A percentile compares a stretch with the other conserved stretches of the same genome.
Conservation (phyloP, 2,113 vertebrate species). For the Chamaea fasciata region DNA sequence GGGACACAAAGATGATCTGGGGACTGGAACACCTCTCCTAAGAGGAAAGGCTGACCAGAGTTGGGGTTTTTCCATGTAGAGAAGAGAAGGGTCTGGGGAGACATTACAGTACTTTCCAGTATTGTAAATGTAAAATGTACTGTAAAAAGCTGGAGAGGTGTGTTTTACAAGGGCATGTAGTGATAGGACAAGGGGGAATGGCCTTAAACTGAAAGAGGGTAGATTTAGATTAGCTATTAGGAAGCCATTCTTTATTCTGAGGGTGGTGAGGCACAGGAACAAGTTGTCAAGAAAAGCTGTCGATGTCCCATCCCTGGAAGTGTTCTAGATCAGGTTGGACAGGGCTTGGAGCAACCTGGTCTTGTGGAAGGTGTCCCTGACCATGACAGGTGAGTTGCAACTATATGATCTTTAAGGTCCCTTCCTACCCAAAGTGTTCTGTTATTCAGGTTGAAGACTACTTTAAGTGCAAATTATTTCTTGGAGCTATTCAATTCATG, state of each 20-base stretch:
- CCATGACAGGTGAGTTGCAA: neutral
- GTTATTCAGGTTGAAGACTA: neutral
- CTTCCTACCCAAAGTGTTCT: neutral
- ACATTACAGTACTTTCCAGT: neutral
- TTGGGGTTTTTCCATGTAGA: rapidly evolving
- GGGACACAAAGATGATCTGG: too few species aligned
- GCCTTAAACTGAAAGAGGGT: neutral
- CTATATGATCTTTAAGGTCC: neutral
- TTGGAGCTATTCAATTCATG: rapidly evolving
- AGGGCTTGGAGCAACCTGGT: neutral
- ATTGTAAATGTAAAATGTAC: too few species aligned
- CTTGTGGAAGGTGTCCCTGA: neutral
- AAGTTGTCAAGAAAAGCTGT: neutral
- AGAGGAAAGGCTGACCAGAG: neutral
- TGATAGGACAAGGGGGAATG: neutral
- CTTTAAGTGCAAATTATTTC: neutral
- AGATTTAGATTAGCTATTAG: neutral
- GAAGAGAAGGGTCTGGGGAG: neutral
- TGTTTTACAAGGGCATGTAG: neutral
- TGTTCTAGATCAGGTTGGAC: neutral
- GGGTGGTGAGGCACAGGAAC: neutral
- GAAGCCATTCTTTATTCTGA: neutral
- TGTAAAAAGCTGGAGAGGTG: neutral
- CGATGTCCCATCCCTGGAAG: neutral
- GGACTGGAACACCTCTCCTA: neutral